phyloP scores from a whole-genome alignment of 2,888 invertebrate genomes.

The Conistra vaccinii region DNA sequence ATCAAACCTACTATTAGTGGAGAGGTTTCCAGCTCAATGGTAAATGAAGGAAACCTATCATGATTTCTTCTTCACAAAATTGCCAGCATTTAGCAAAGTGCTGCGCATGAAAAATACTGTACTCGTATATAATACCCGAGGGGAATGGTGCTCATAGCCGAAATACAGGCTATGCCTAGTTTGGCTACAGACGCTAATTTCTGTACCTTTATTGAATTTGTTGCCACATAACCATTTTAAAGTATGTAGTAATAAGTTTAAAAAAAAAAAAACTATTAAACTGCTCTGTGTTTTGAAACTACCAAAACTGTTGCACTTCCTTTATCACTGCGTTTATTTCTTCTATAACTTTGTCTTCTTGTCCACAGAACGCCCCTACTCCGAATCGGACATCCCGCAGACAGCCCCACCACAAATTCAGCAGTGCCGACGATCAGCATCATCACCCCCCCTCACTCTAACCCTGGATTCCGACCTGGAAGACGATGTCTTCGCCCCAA shows the following conservation, averaged over 20 bases:
- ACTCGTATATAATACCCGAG: no score
- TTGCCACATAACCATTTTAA: no score
- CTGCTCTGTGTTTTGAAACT: background rate
- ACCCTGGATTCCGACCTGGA: conserved; percentile 85
- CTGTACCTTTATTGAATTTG: no score
- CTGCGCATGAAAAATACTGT: background rate
- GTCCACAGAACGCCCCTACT: conserved; percentile 85
- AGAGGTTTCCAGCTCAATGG: background rate
- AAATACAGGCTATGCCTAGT: no score
- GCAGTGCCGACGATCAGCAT: conserved; percentile 82
- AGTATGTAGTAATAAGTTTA: no score
- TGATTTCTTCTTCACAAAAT: no score
- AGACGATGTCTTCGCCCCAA: conserved; percentile 87
- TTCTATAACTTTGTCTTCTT: conserved; percentile 1
- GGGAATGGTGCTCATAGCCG: no score
- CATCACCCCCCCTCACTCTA: conserved; percentile 83
- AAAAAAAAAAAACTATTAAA: no score
- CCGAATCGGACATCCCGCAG: conserved; percentile 83
- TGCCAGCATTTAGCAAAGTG: fast-evolving
- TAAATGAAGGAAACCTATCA: background rate
- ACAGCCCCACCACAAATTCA: conserved; percentile 73
- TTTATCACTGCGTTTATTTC: background rate
- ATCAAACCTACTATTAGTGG: background rate
- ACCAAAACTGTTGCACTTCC: background rate
- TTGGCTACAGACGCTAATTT: no score